Conservation (phyloP, 92 coral and sea anemone species). For the Scolanthus callimorphus region DNA sequence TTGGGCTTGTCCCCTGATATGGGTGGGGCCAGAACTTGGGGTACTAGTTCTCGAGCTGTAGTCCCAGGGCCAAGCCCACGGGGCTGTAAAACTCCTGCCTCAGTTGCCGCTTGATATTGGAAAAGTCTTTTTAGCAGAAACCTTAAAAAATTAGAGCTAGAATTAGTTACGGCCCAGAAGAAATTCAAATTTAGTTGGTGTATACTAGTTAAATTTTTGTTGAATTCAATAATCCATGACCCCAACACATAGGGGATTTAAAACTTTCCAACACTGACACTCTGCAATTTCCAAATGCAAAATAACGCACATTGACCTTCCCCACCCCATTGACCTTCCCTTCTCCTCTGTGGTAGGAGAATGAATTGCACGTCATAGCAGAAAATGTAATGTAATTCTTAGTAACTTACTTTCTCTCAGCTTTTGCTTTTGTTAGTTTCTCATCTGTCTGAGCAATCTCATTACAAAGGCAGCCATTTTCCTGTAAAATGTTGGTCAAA, state of each 20-base stretch:
- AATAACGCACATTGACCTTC: no score
- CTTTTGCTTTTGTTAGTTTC: slow-evolving; percentile 80
- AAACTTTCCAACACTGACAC: no score
- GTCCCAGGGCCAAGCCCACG: slow-evolving; percentile 19
- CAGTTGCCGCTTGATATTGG: slow-evolving; percentile 88
- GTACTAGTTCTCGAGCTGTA: slow-evolving; percentile 37
- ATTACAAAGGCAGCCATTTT: slow-evolving; percentile 90
- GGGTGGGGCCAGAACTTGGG: slow-evolving; percentile 53
- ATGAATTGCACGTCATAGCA: no score
- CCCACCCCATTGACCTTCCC: no score
- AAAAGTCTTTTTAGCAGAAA: slow-evolving; percentile 83
- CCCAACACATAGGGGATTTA: no score
- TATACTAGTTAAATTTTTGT: no score
- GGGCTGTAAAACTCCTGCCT: slow-evolving; percentile 71
- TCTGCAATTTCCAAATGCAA: no score
- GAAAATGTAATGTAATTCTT: background rate
- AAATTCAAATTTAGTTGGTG: no score
- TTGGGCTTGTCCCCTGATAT: slow-evolving; percentile 53
- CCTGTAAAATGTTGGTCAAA: no score
- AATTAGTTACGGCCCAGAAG: no score
- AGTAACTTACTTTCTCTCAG: slow-evolving; percentile 76
- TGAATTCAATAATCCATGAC: no score
- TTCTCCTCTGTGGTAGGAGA: no score
- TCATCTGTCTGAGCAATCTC: slow-evolving; percentile 79
- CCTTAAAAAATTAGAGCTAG: slow-evolving; percentile 33